Base-by-base conservation (phyloP, 2,113 vertebrate species). In the Mystacornis crossleyi region DNA sequence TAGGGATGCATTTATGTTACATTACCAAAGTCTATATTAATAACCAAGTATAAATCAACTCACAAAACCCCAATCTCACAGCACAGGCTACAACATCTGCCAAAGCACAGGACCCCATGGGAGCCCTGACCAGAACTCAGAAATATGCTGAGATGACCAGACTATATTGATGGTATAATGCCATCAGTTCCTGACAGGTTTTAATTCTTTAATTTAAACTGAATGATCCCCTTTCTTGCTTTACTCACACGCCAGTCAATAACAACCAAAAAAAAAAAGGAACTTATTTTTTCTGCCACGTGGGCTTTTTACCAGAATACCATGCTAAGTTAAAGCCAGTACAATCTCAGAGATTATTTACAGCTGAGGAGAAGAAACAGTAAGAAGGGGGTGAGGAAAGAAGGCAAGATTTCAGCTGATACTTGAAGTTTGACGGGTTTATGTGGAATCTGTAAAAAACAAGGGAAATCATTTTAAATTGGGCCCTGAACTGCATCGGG, bases 41-140 rank as follows among this genome's bases (percentile, higher is more conserved):
- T 92, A 94, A 93, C 53, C 31, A 87, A 77, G 70, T 31, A 90
- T 60, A 93, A 95, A 93, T 84, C 69, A 92, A 71, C 64, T 90
- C 58, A 85, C 24, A 79, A 66, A 92, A 69, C 4, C 29, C 9
- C 75, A 61, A 24, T 54, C 29, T 50, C 60, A 47, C 28, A 90
- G 53, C 50, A 72, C 16, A 72, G 58, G 31, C 42, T 66, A 43
- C 13, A 4, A 51, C 65, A 86, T 88, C 81, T 66, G 54, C 51
- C 71, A 89, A 86, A 86, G 64, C 45, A 62, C 58, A 62, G 60
- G 38, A 82, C 85, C 42, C 43, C 16, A 1, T 23, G 42, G 42
- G 71, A 88, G 18, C 24, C 34, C 28, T 48, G 54, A 77, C 24
- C 18, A 72, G 62, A 75, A 38, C 24, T 70, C 79, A 90, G 33